These are phyloP conservation scores for Tachuris rubrigastra DNA, from an alignment of 2,113 vertebrate species.

Conservation along the genomic window DNA sequence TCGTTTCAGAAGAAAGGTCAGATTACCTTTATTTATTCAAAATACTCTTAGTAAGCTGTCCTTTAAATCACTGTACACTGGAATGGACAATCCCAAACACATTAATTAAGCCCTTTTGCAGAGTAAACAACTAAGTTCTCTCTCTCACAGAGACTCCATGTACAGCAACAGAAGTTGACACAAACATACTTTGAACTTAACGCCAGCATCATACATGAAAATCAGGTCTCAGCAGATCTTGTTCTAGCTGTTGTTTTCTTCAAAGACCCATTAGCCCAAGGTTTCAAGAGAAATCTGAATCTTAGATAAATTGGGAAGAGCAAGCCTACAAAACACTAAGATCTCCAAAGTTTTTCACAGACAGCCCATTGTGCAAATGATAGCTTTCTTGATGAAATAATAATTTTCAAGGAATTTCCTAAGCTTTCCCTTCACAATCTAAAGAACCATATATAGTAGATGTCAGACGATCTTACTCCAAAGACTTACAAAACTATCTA, in stretches of 20 bases:
- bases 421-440: neutral
- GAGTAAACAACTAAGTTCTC: neutral
- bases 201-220: neutral
- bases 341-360: neutral
- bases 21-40: neutral
- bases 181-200: neutral
- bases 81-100: neutral
- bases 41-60: neutral
- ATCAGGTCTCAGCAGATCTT: neutral
- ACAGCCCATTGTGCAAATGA: neutral
- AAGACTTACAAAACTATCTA: neutral
- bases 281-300: neutral
- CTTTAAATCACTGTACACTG: neutral
- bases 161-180: neutral
- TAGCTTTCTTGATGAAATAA: neutral
- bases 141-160: neutral
- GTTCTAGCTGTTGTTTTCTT: neutral
- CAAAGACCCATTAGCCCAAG: neutral
- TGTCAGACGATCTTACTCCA: neutral
- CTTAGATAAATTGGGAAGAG: neutral
- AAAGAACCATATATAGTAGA: neutral
- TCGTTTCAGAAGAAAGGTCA: neutral
- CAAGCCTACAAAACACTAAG: neutral
- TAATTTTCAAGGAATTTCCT: neutral
- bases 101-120: neutral